Evolutionary conservation across 1,140 invertebrate genomes (phyloP), one percentile per base, ranked within the genome.

Genomic region (Atta texana): DNA sequence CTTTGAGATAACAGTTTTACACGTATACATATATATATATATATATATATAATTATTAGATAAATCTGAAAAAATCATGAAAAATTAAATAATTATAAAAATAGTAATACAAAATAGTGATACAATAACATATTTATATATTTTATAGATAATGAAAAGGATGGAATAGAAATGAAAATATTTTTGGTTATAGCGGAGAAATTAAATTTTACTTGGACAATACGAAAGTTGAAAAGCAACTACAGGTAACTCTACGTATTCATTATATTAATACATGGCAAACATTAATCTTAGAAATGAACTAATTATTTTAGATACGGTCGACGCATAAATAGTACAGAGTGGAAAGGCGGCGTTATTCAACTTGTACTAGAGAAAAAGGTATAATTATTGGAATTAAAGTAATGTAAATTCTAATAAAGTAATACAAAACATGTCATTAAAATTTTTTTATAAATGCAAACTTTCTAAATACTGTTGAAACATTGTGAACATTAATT

Each of bases 191-290:
- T 94, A 7, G 93, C 93, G 0, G 84, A 93, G 21, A 86, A 87
- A 55, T 55, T 94, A 8, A 94, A 94, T 85, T 94, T 94, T 14
- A 92, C 92, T 16, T 94, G 92, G 91, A 91, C 71, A 0, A 80
- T 94, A 31, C 90, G 87, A 55, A 92, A 91, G 51, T 89, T 93
- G 0, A 57, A 72, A 21, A 82, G 90, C 55, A 31, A 21, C 12
- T 84, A 90, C 21, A 88, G 69, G 93, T 93, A 87, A 80, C n/a
- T 84, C 28, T 28, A 31, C 8, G 12, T 34, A 31, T 71, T 53
- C 2, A n/a, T 72, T 55, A 14, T 28, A 16, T 86, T 34, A 63
- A 44, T 24, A 53, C n/a, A 18, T 18, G 1, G 0, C 7, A n/a
- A 57, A 16, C 0, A 44, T 53, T 44, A 66, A 57, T 61, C 3